A percentile compares a stretch with the other conserved stretches of the same genome.
Evolutionary conservation across 2,113 vertebrate genomes (phyloP).

Genomic region (Morphnarchus princeps): DNA sequence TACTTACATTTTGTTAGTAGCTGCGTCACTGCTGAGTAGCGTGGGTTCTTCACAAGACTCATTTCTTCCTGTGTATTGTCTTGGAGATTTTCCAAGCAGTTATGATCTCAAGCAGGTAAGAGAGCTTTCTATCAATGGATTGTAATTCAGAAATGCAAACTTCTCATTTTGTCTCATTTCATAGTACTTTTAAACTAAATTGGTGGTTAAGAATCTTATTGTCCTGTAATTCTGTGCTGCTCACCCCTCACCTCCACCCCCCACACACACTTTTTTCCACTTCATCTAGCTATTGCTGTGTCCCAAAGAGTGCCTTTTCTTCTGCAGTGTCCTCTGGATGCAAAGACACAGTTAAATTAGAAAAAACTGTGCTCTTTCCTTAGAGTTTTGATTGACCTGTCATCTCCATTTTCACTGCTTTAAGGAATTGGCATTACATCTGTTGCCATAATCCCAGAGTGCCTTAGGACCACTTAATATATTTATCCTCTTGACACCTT

Average conservation of each 20-base stretch:
- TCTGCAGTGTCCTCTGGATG: background rate
- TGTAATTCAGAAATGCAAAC: conserved; percentile 7
- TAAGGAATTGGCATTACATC: background rate
- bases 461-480: conserved; percentile 5
- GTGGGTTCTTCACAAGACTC: background rate
- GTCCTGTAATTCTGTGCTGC: background rate
- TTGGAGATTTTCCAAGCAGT: conserved; percentile 22
- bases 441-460: background rate
- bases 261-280: background rate
- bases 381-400: background rate
- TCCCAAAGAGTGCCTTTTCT: background rate
- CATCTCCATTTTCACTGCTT: background rate
- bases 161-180: background rate
- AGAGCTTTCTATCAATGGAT: background rate
- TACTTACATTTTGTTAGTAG: background rate
- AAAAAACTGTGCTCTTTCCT: background rate
- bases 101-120: conserved; percentile 5
- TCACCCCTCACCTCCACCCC: too few species aligned
- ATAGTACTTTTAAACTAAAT: background rate
- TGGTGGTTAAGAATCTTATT: background rate
- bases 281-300: background rate
- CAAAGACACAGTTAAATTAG: background rate
- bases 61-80: background rate
- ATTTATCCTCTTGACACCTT: conserved; percentile 25
- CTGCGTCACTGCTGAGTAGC: background rate